Conservation (phyloP, 2,888 invertebrate genomes). For the Brachycybe producta region DNA sequence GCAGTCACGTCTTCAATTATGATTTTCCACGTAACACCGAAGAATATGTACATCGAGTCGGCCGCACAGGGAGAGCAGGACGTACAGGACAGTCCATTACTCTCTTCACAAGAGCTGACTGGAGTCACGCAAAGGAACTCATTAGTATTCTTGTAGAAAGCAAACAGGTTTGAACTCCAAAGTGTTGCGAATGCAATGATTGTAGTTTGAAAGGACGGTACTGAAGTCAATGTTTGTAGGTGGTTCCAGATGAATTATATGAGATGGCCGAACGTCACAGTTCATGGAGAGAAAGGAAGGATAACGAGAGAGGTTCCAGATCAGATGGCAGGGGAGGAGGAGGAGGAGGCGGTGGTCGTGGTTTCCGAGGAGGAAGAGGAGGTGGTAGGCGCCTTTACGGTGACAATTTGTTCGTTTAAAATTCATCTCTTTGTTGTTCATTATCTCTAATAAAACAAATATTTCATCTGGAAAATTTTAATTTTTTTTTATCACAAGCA, state of each 20-base stretch:
- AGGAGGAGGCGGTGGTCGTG: conserved; percentile 34
- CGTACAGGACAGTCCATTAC: conserved; percentile 68
- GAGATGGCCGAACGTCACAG: conserved; percentile 62
- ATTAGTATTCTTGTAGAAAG: conserved; percentile 79
- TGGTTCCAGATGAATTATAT: conserved; percentile 59
- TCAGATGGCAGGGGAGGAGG: conserved; percentile 34
- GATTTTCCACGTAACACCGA: conserved; percentile 91
- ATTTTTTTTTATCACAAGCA: no score
- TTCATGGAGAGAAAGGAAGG: conserved; percentile 45
- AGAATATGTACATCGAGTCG: conserved; percentile 93
- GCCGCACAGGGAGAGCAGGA: conserved; percentile 87
- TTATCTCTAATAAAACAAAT: no score
- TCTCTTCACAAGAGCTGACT: conserved; percentile 60
- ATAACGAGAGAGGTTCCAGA: conserved; percentile 23
- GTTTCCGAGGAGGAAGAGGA: conserved; percentile 22
- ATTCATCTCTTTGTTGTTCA: not conserved
- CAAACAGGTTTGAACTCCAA: conserved; percentile 43
- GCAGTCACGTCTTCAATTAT: conserved; percentile 72
- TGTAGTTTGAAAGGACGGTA: not conserved
- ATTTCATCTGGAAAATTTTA: no score
- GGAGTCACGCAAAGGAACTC: conserved; percentile 65
- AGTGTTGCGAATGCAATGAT: not conserved
- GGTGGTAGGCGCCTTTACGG: conserved; percentile 5
- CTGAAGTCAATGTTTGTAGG: conserved; percentile 39
- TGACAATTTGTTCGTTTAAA: conserved; percentile 4